Evolutionary conservation across 2,113 vertebrate genomes (phyloP), one percentile per base, ranked within the genome.

Genomic region (Euleptes europaea): DNA sequence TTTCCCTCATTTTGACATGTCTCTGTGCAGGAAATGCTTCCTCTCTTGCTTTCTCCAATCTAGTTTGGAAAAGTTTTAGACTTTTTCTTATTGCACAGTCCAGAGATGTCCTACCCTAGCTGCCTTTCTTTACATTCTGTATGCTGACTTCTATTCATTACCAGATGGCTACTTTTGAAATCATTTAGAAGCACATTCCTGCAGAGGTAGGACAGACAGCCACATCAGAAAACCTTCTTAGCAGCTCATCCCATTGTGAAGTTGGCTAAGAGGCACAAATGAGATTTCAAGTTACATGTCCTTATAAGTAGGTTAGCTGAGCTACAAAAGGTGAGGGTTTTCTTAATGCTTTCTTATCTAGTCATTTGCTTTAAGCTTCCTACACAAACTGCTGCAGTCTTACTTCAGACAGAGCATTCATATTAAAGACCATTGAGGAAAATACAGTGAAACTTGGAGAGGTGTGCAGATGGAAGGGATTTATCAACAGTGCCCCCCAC

Each of bases 311-410:
- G 44, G 69, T 80, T 84, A 63, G 19, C 83, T 65, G 78, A 63
- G 19, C 81, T 65, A 83, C 49, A 79, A 91, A 86, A 83, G 2
- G 33, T n/a, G 67, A 51, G 60, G 65, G 10, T 63, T 63, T 63
- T 28, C 21, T 33, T 76, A 70, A 86, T 14, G n/a, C 66, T 67
- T 6, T n/a, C 5, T 71, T 88, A 88, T 78, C 66, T 87, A 49
- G 51, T 40, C 51, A 84, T 73, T 75, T 87, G 23, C 40, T 89
- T 90, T 89, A 82, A 88, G 54, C 23, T 81, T 89, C 40, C 77
- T 83, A 63, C 47, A 71, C 0, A 69, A 63, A 85, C 1, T 5
- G 60, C 44, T 84, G 40, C 51, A 84, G 77, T 82, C 84, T 82
- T 13, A 69, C 44, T 82, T 54, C 72, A 31, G 66, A 14, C 80